Evolutionary conservation across 2,113 vertebrate species (phyloP).

Genomic region (Bothrops jararaca): DNA sequence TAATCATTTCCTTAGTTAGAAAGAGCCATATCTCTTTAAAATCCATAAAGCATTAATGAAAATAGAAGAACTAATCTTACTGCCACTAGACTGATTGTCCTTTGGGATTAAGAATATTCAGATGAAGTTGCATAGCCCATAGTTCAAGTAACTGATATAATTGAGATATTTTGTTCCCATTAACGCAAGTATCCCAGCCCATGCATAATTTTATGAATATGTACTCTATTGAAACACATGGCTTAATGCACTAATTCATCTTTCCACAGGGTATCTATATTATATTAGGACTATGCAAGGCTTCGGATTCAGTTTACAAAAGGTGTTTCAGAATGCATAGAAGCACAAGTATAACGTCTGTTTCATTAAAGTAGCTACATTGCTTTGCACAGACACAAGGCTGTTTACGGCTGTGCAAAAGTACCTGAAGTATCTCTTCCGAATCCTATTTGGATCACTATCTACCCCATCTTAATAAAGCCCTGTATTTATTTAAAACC

Average conservation of each 20-base stretch:
- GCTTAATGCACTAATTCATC: background rate
- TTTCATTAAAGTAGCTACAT: background rate
- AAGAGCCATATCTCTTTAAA: conserved; percentile 70
- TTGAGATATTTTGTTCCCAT: conserved; percentile 22
- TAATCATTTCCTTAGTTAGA: conserved; percentile 73
- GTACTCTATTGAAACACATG: background rate
- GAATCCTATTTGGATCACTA: background rate
- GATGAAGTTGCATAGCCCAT: conserved; percentile 39
- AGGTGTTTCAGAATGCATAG: background rate
- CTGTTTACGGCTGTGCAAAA: background rate
- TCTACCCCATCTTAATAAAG: background rate
- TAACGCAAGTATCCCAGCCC: background rate
- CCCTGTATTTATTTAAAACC: background rate
- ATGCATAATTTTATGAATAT: background rate
- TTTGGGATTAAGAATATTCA: conserved; percentile 43
- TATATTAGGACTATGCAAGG: background rate
- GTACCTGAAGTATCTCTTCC: background rate
- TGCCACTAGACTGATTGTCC: background rate
- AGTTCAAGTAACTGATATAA: conserved; percentile 22
- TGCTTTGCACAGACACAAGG: background rate
- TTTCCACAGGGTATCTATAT: background rate
- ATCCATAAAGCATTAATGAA: conserved; percentile 69
- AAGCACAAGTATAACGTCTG: background rate
- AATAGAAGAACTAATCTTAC: conserved; percentile 46
- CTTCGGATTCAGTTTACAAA: background rate